A percentile compares a stretch with the other conserved stretches of the same genome.
Evolutionary conservation across 2,113 vertebrate species (phyloP).

Genomic region (Peromyscus polionotus): DNA sequence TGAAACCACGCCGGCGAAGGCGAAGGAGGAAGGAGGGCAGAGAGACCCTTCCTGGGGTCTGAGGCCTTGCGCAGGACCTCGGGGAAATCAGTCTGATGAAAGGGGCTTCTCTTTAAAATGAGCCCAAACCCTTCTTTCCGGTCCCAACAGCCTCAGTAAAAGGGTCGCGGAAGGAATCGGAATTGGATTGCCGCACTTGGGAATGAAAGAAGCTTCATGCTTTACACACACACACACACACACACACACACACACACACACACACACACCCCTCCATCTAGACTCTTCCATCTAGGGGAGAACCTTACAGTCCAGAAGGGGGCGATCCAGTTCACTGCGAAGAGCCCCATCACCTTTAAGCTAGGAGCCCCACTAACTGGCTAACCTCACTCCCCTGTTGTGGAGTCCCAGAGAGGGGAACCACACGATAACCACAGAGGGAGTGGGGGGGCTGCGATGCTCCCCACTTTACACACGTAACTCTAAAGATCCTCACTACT

Average conservation of each 20-base stretch:
- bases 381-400: constrained; percentile 17
- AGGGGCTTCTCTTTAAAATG: neutral
- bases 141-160: neutral
- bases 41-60: neutral
- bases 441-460: too few species aligned
- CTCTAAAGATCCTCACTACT: neutral
- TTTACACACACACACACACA: neutral
- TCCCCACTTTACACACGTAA: neutral
- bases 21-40: neutral
- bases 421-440: neutral
- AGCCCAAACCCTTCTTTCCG: neutral
- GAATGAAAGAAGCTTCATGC: neutral
- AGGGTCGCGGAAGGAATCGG: neutral
- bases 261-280: neutral
- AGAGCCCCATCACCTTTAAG: neutral
- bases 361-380: neutral
- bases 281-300: neutral
- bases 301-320: constrained; percentile 57
- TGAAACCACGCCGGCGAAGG: neutral
- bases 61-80: neutral
- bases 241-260: neutral
- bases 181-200: constrained; percentile 18
- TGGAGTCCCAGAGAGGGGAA: neutral
- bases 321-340: constrained; percentile 34
- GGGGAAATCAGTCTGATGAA: neutral